A percentile compares a stretch with the other conserved stretches of the same genome.
Evolutionary conservation across 2,113 vertebrate genomes (phyloP).

Genomic region (Tachuris rubrigastra): DNA sequence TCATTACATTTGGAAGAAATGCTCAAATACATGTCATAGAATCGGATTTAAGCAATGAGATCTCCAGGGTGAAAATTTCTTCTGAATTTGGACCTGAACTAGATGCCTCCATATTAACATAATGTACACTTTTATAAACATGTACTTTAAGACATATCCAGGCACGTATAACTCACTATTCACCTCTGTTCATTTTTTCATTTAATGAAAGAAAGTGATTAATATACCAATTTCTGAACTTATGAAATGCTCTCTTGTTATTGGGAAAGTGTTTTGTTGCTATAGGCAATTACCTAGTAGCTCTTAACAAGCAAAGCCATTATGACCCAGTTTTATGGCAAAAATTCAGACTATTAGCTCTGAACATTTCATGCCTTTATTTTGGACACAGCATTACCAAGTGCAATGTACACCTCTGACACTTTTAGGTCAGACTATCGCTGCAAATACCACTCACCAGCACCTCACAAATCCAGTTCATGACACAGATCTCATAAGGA

Average conservation of each 20-base stretch:
- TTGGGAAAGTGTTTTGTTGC: neutral
- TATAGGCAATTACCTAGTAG: neutral
- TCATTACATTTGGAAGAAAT: neutral
- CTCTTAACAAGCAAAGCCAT: neutral
- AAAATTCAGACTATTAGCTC: neutral
- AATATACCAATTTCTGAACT: neutral
- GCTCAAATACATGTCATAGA: neutral
- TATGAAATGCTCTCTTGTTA: neutral
- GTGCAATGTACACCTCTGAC: neutral
- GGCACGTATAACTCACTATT: neutral
- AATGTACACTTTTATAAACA: neutral
- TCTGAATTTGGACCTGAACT: neutral
- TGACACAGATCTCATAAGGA: neutral
- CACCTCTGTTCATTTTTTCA: neutral
- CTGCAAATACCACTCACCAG: neutral
- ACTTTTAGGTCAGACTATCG: neutral
- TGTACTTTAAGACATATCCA: neutral
- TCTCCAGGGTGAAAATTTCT: neutral
- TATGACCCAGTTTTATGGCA: neutral
- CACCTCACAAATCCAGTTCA: neutral
- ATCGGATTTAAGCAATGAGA: neutral
- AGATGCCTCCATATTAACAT: neutral
- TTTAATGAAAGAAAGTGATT: neutral
- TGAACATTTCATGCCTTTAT: neutral
- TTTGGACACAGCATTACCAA: neutral